These are phyloP conservation scores for Ardeotis arabs DNA, from an alignment of 2,113 vertebrate species.

Conservation along the genomic window DNA sequence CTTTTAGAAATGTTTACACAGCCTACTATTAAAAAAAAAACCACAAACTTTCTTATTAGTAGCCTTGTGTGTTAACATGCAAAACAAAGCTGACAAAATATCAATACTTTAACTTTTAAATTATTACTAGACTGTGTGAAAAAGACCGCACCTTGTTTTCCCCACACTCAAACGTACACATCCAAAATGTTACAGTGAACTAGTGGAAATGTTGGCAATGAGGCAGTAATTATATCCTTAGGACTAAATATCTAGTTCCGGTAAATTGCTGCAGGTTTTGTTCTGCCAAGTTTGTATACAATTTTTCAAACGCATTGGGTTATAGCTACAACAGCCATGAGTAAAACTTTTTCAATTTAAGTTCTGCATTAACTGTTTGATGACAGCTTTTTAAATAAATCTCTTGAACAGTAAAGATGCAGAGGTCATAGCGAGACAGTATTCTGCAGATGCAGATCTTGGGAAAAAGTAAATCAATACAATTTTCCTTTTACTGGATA, in stretches of 20 bases:
- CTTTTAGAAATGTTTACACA: not conserved
- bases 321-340: not conserved
- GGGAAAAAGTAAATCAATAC: constrained; percentile 27
- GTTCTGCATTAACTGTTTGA: not conserved
- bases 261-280: not conserved
- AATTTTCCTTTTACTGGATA: not conserved
- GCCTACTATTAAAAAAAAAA: not conserved
- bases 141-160: not conserved
- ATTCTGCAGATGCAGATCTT: constrained; percentile 2
- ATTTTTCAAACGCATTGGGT: not conserved
- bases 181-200: not conserved
- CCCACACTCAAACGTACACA: not conserved
- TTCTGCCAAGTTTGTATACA: not conserved
- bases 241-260: not conserved
- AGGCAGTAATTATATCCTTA: not conserved
- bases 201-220: not conserved
- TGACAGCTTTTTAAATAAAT: constrained; percentile 3
- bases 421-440: not conserved
- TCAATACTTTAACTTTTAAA: not conserved
- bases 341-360: not conserved
- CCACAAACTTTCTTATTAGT: not conserved
- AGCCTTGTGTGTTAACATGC: not conserved
- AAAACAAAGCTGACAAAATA: not conserved
- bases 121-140: not conserved
- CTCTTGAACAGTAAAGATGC: not conserved